These are phyloP conservation scores for Iphiclides podalirius DNA, from an alignment of 2,888 invertebrate species.

Conservation along the genomic window DNA sequence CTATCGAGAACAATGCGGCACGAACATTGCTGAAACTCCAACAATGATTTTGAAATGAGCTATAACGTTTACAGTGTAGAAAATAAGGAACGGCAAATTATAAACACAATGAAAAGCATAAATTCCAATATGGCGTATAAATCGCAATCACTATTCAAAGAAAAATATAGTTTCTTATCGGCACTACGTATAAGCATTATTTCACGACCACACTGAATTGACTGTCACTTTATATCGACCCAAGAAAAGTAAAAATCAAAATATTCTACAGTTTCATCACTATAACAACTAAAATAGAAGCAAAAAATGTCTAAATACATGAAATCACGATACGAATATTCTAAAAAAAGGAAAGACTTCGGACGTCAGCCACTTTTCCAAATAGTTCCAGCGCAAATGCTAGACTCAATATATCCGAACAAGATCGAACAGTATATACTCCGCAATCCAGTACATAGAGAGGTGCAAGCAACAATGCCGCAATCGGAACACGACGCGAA, in stretches of 20 bases:
- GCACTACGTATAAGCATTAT: neutral
- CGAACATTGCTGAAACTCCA: constrained; percentile 19
- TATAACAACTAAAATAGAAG: too few species aligned
- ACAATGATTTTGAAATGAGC: constrained; percentile 20
- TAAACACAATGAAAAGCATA: too few species aligned
- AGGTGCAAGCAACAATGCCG: constrained; percentile 65
- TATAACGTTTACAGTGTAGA: neutral
- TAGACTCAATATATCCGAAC: constrained; percentile 65
- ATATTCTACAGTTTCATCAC: too few species aligned
- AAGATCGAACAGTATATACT: constrained; percentile 60
- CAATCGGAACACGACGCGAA: constrained; percentile 79
- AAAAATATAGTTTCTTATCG: too few species aligned
- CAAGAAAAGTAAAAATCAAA: too few species aligned
- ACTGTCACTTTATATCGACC: neutral
- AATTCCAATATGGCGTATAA: too few species aligned
- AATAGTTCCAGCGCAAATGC: constrained; percentile 55
- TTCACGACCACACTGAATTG: constrained; percentile 17
- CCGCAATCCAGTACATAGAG: constrained; percentile 73
- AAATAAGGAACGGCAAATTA: too few species aligned
- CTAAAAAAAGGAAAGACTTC: constrained; percentile 69
- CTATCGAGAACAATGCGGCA: constrained; percentile 25
- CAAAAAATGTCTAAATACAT: constrained; percentile 49
- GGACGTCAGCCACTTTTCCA: constrained; percentile 75
- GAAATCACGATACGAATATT: constrained; percentile 64
- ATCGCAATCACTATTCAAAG: too few species aligned